Percentiles rank a stretch among this genome's conserved stretches.
Conservation (phyloP, 2,888 invertebrate species). For the Cryptocephalus primarius region DNA sequence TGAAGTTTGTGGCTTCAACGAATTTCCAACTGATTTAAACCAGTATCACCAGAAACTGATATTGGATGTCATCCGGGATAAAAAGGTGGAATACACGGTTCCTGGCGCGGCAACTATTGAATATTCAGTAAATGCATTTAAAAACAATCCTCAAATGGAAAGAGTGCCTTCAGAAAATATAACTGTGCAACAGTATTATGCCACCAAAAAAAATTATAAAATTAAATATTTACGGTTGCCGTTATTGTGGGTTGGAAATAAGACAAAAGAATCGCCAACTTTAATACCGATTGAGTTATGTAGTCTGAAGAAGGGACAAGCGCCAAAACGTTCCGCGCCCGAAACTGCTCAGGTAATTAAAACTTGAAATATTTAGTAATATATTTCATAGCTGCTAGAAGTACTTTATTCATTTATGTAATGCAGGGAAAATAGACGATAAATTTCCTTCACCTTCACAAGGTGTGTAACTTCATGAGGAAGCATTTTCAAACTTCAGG, state of each 20-base stretch:
- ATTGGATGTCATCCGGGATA: background rate
- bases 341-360: too few relatives aligned
- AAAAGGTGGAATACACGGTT: background rate
- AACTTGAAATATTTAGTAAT: too few relatives aligned
- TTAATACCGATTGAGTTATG: constrained; percentile 44
- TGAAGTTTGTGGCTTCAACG: background rate
- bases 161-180: constrained; percentile 11
- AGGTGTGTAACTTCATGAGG: too few relatives aligned
- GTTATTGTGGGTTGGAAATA: constrained; percentile 61
- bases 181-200: constrained; percentile 41
- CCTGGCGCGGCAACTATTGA: background rate
- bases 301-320: background rate
- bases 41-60: background rate
- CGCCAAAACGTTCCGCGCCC: too few relatives aligned
- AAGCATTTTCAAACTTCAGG: too few relatives aligned
- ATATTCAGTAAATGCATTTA: background rate
- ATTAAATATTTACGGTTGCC: constrained; percentile 58
- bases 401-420: too few relatives aligned
- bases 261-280: constrained; percentile 60
- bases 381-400: too few relatives aligned
- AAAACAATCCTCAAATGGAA: background rate
- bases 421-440: too few relatives aligned
- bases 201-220: constrained; percentile 28
- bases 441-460: too few relatives aligned
- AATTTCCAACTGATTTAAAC: background rate